Base-by-base conservation (phyloP, 1,140 invertebrate species). In the Micrasema longulum region DNA sequence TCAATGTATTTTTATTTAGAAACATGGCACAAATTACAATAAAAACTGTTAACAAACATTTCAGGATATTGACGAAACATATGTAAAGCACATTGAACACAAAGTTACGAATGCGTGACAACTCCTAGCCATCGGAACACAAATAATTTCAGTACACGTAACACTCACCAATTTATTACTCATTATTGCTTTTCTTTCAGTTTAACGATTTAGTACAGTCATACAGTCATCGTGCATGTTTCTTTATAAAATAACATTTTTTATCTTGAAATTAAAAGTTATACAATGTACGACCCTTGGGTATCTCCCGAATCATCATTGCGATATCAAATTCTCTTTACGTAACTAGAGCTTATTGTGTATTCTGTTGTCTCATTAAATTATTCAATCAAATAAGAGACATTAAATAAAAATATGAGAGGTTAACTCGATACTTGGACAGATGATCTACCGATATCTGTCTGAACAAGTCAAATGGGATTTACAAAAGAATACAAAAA, bases 1-100 rank as follows among this genome's bases (percentile, higher is more conserved):
- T 70, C 53, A 70, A 70, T 74, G 72, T 74, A 74, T 70, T 74
- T 73, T 73, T 74, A 74, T 74, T 74, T 53, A 66, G 67, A 74
- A 74, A 74, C 72, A 73, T 73, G 71, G 71, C 71, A 73, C 72
- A 57, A 67, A 65, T 23, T 66, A 66, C 63, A 66, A 50, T 36
- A 45, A 45, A n/a, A 47, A 64, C 22, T 47, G 52, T 55, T n/a
- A n/a, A n/a, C n/a, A n/a, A n/a, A n/a, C n/a, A n/a, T n/a, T n/a
- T n/a, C n/a, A n/a, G n/a, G n/a, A n/a, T n/a, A n/a, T n/a, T n/a
- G n/a, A n/a, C n/a, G 26, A 16, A 55, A 55, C 52, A 55, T 6
- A 41, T 10, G 41, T 11, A 7, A 18, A 18, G 20, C 16, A 48
- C 16, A 7, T 48, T 48, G 47, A 22, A 48, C 47, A 22, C 16